Evolutionary conservation across 2,888 invertebrate genomes (phyloP).

Genomic region (Xanthorhoe spadicearia): DNA sequence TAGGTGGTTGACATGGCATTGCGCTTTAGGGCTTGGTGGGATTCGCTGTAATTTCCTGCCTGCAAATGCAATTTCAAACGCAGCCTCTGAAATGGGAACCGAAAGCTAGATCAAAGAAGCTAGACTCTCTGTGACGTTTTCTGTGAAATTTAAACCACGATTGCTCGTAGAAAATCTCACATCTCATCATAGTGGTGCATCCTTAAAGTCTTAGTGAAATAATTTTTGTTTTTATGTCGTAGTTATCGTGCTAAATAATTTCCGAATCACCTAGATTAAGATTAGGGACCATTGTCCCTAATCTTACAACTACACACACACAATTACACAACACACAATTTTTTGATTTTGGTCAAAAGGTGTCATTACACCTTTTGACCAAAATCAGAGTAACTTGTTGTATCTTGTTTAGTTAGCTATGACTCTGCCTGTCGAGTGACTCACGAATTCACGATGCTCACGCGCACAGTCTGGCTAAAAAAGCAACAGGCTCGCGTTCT

Average conservation of each 20-base stretch:
- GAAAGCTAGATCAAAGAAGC: not conserved
- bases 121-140: too few relatives aligned
- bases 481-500: constrained; percentile 60
- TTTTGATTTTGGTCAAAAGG: too few relatives aligned
- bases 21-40: constrained; percentile 12
- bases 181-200: too few relatives aligned
- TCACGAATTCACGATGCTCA: constrained; percentile 53
- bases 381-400: constrained; percentile 13
- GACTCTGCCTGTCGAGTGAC: constrained; percentile 26
- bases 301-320: too few relatives aligned
- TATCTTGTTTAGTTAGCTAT: constrained; percentile 26
- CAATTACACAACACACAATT: too few relatives aligned
- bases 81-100: constrained; percentile 1
- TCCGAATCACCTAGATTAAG: too few relatives aligned
- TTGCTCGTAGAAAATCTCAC: too few relatives aligned
- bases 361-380: not conserved
- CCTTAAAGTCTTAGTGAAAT: too few relatives aligned
- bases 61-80: constrained; percentile 2
- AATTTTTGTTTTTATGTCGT: too few relatives aligned
- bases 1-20: constrained; percentile 80
- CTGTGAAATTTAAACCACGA: too few relatives aligned
- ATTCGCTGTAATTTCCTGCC: constrained; percentile 34
- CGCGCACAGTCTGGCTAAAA: constrained; percentile 66
- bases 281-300: not conserved
- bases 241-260: too few relatives aligned